These are phyloP conservation scores for Meloidogyne floridensis DNA, from an alignment of 1,140 invertebrate genomes.

Conservation along the genomic window DNA sequence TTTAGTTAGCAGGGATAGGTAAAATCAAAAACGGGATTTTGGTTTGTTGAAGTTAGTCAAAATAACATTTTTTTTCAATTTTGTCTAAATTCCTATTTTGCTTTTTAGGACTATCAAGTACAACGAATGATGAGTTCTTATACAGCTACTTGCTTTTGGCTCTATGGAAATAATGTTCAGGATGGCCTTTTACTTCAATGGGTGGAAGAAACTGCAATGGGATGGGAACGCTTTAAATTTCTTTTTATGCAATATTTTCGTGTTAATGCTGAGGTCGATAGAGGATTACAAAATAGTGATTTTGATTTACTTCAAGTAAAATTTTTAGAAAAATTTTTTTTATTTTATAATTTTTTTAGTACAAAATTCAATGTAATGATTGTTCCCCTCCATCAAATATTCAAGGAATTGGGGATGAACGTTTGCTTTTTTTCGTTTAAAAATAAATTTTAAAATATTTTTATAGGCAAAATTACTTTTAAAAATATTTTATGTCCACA, in stretches of 20 bases:
- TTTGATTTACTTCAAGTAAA: constrained; percentile 52
- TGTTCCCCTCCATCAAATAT: constrained; percentile 28
- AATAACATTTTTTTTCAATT: no score
- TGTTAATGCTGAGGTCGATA: constrained; percentile 53
- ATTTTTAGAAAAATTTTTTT: background rate
- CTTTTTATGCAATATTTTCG: constrained; percentile 56
- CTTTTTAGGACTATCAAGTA: constrained; percentile 51
- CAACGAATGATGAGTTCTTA: constrained; percentile 65
- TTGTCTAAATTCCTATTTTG: no score
- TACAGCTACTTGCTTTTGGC: constrained; percentile 66
- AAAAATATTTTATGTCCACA: constrained; percentile 62
- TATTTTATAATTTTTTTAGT: constrained; percentile 17
- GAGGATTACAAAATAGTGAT: constrained; percentile 49
- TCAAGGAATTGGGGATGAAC: constrained; percentile 8
- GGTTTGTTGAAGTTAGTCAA: no score
- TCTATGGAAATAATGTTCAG: constrained; percentile 59
- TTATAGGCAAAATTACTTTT: constrained; percentile 47
- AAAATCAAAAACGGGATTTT: background rate
- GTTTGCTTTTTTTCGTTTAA: background rate
- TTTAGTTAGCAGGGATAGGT: no score
- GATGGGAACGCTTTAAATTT: constrained; percentile 52
- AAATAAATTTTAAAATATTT: constrained; percentile 19
- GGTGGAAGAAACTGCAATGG: constrained; percentile 46
- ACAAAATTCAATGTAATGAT: constrained; percentile 57
- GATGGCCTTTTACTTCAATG: constrained; percentile 63